These are phyloP conservation scores for Casuarius casuarius DNA, from an alignment of 2,113 vertebrate species.

Conservation along the genomic window DNA sequence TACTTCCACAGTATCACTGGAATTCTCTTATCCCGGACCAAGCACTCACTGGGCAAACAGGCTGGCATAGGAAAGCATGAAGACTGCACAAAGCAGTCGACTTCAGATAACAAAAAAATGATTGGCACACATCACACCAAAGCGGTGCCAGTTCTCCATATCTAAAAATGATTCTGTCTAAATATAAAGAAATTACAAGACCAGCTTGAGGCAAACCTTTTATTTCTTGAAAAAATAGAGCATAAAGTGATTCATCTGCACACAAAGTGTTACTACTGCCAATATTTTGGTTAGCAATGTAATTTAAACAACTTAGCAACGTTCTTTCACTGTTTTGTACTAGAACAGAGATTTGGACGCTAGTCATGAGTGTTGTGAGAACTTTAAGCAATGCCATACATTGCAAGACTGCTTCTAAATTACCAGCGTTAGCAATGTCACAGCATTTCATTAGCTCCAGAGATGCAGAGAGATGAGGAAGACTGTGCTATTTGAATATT, in stretches of 20 bases:
- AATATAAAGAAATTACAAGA: neutral
- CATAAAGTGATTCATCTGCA: neutral
- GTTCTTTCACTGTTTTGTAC: neutral
- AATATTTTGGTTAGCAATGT: neutral
- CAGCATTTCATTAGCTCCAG: neutral
- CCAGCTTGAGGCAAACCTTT: neutral
- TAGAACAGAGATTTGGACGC: neutral
- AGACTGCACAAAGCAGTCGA: neutral
- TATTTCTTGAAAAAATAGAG: neutral
- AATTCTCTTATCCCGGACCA: neutral
- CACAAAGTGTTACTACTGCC: neutral
- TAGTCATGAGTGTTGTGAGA: neutral
- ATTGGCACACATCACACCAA: neutral
- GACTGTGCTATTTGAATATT: neutral
- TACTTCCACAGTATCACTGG: neutral
- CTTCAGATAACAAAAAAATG: neutral
- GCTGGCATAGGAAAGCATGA: neutral
- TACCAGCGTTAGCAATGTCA: neutral
- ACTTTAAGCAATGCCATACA: neutral
- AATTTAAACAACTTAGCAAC: neutral
- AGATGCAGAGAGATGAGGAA: neutral
- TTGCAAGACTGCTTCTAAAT: neutral
- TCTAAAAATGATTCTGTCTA: conserved; percentile 24
- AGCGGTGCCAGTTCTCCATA: neutral
- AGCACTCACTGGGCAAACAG: neutral